Evolutionary conservation across 2,888 invertebrate genomes (phyloP).

Genomic region (Orthosia incerta): DNA sequence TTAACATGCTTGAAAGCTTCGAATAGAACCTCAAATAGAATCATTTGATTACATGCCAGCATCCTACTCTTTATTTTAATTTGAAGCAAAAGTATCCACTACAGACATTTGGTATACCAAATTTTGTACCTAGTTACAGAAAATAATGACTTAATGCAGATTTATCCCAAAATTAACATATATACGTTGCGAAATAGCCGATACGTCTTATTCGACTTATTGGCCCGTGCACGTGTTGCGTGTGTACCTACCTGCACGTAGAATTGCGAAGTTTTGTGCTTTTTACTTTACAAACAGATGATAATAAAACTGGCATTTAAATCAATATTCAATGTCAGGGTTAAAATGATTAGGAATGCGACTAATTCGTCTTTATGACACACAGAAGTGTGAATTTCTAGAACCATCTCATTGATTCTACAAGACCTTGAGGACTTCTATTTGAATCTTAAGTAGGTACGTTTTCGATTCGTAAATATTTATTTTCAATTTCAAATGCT

Average conservation of each 20-base stretch:
- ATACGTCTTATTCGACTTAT: too few species aligned
- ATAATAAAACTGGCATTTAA: conserved; percentile 39
- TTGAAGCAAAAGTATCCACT: too few species aligned
- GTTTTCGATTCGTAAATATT: conserved; percentile 17
- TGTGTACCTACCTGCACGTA: neutral
- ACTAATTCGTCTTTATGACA: conserved; percentile 18
- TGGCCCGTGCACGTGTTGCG: too few species aligned
- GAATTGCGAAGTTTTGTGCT: neutral
- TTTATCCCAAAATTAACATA: neutral
- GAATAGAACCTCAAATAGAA: too few species aligned
- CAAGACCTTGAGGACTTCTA: conserved; percentile 38
- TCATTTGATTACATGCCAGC: too few species aligned
- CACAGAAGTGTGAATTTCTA: conserved; percentile 43
- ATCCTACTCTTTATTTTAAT: too few species aligned
- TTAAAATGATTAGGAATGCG: conserved; percentile 22
- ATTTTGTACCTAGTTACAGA: neutral
- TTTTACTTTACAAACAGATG: conserved; percentile 3
- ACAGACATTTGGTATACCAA: too few species aligned
- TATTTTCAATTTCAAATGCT: neutral
- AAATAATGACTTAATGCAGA: neutral
- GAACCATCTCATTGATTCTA: conserved; percentile 31
- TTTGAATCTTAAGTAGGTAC: conserved; percentile 19
- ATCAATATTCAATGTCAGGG: conserved; percentile 31
- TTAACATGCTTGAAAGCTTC: neutral
- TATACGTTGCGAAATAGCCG: neutral